Conservation (phyloP, 2,888 invertebrate genomes). For the Tethea ocularis region DNA sequence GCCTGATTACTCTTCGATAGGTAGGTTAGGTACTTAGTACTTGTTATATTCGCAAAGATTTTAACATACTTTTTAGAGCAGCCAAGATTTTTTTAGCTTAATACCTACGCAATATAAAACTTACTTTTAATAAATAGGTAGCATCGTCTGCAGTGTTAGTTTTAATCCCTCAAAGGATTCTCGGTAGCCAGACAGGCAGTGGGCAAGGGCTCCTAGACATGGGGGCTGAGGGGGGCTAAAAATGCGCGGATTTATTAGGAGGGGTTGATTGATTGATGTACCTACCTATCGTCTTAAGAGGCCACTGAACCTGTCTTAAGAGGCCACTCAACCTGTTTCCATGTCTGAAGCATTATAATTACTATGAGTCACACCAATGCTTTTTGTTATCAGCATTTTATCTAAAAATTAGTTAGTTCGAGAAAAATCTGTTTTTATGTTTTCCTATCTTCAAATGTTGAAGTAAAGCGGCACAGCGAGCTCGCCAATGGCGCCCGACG, state of each 20-base stretch:
- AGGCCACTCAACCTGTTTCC: constrained; percentile 1
- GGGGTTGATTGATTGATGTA: constrained; percentile 1
- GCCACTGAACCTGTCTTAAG: background rate
- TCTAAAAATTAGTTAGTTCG: too few relatives aligned
- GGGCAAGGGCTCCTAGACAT: background rate
- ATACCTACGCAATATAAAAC: background rate
- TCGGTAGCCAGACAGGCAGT: background rate
- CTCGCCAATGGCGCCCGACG: too few relatives aligned
- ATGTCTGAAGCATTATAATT: background rate
- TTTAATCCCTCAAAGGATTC: background rate
- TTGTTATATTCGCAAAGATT: too few relatives aligned
- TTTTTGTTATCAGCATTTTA: too few relatives aligned
- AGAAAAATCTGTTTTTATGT: too few relatives aligned
- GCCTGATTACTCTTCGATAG: too few relatives aligned
- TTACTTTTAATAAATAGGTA: background rate
- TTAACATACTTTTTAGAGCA: background rate
- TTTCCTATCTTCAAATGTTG: too few relatives aligned
- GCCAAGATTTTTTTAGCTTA: background rate
- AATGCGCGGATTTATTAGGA: background rate
- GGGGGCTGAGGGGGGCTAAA: background rate
- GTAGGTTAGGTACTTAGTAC: too few relatives aligned
- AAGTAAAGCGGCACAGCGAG: too few relatives aligned
- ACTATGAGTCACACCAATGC: too few relatives aligned
- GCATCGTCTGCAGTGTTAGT: background rate
- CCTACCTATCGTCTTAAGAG: background rate